A percentile compares a stretch with the other conserved stretches of the same genome.
These are phyloP conservation scores for Apamea epomidion DNA, from an alignment of 2,888 invertebrate genomes.

Conservation along the genomic window DNA sequence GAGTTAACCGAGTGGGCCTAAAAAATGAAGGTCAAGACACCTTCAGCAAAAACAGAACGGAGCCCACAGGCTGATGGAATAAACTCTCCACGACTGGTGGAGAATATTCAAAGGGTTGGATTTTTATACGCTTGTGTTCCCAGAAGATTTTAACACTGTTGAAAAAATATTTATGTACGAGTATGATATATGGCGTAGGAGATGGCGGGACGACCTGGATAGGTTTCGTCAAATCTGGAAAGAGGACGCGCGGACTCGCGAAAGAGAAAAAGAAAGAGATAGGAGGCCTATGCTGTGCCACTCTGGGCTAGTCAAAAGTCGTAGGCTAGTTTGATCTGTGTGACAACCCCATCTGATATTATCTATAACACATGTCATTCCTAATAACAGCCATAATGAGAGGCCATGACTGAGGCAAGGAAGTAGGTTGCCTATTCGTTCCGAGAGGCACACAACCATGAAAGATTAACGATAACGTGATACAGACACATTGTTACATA, in stretches of 20 bases:
- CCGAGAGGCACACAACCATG: conserved; percentile 14
- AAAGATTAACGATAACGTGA: conserved; percentile 53
- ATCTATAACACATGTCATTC: not conserved
- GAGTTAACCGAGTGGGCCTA: not conserved
- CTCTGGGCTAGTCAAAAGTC: too few relatives aligned
- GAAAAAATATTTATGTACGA: not conserved
- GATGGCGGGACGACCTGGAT: too few relatives aligned
- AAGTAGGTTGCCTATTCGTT: conserved; percentile 47
- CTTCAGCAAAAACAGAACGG: not conserved
- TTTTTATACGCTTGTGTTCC: not conserved
- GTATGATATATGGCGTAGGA: too few relatives aligned
- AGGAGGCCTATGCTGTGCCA: too few relatives aligned
- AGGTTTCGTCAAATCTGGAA: too few relatives aligned
- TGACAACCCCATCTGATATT: not conserved
- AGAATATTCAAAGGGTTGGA: not conserved
- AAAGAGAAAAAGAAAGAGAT: too few relatives aligned
- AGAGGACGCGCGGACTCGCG: too few relatives aligned
- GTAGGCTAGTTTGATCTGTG: not conserved
- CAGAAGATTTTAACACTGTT: not conserved
- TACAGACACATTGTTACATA: conserved; percentile 58
- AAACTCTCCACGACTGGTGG: not conserved
- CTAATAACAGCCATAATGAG: not conserved
- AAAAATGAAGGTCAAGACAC: not conserved
- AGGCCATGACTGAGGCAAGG: conserved; percentile 19
- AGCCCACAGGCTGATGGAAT: not conserved